Evolutionary conservation across 2,888 invertebrate genomes (phyloP), one percentile per base, ranked within the genome.

Genomic region (Protophormia terraenovae): DNA sequence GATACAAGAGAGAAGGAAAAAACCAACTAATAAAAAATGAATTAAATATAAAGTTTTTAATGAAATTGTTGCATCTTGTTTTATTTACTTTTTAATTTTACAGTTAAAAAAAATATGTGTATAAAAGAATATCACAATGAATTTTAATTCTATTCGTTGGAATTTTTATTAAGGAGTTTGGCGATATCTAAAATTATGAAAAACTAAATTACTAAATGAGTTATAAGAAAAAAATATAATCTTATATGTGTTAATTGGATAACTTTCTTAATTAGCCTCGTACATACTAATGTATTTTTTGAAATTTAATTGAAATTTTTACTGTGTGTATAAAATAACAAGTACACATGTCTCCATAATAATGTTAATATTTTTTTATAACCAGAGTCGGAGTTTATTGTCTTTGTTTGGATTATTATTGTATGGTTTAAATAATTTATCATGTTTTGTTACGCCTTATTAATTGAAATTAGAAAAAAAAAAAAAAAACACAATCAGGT

Each of bases 21-120:
- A 38, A 32, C 6, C 32, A n/a, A 41, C 35, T 16, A 83, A 71
- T 58, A 75, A 71, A 64, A 58, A 27, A 32, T 8, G n/a, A n/a
- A 19, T 47, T 75, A 2, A 32, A n/a, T n/a, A 19, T 64, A 50
- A 53, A 64, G 50, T 67, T 35, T 32, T 3, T n/a, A 29, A 19
- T 16, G 3, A 75, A 73, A 12, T 32, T 41, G 27, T 58, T 67
- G n/a, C n/a, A n/a, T n/a, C n/a, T n/a, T n/a, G 50, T 79, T 60
- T 66, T 62, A 38, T 58, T 77, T 50, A 19, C 8, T 35, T 14
- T 71, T 64, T 14, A 45, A 60, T 22, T 16, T 35, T 38, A n/a
- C 38, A 12, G 7, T 32, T 58, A 29, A 58, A 16, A 16, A 32
- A 14, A 41, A 12, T 12, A 38, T 12, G 12, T 38, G 3, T 38